phyloP scores from a whole-genome alignment of 2,113 vertebrate genomes.

The Polypterus senegalus region DNA sequence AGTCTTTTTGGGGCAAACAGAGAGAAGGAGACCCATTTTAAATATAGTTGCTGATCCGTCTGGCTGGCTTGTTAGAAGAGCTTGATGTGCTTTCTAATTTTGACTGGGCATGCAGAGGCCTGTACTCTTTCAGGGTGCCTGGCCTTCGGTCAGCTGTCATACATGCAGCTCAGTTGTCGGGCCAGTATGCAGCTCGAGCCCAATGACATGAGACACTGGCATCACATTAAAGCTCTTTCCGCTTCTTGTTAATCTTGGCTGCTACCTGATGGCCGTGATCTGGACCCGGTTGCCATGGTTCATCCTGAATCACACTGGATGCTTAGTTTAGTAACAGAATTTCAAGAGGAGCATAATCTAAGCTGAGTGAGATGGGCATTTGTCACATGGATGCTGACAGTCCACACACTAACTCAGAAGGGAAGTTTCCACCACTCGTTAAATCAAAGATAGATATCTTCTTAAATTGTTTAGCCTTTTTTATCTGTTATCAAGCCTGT shows the following conservation, averaged over 20 bases:
- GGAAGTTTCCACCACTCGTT: too few relatives aligned
- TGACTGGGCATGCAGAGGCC: background rate
- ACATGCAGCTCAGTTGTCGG: background rate
- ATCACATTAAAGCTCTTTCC: background rate
- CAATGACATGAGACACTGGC: background rate
- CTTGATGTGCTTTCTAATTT: background rate
- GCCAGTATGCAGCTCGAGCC: background rate
- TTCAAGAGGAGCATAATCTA: too few relatives aligned
- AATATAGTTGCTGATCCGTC: background rate
- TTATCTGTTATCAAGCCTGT: too few relatives aligned
- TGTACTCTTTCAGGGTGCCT: background rate
- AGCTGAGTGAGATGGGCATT: too few relatives aligned
- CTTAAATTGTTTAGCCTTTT: too few relatives aligned
- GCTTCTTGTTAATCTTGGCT: background rate
- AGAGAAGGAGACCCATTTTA: background rate
- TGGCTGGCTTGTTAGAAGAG: background rate
- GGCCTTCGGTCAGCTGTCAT: background rate
- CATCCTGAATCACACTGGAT: background rate
- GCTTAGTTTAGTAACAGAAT: background rate
- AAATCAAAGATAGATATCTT: too few relatives aligned
- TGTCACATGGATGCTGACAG: too few relatives aligned
- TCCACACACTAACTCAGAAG: too few relatives aligned
- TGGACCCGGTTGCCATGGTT: conserved; percentile 1
- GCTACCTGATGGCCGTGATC: conserved; percentile 4
- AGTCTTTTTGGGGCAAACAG: too few relatives aligned